A percentile compares a stretch with the other conserved stretches of the same genome.
phyloP scores from a whole-genome alignment of 64 coral and sea anemone species.

The Stichodactyla helianthus region DNA sequence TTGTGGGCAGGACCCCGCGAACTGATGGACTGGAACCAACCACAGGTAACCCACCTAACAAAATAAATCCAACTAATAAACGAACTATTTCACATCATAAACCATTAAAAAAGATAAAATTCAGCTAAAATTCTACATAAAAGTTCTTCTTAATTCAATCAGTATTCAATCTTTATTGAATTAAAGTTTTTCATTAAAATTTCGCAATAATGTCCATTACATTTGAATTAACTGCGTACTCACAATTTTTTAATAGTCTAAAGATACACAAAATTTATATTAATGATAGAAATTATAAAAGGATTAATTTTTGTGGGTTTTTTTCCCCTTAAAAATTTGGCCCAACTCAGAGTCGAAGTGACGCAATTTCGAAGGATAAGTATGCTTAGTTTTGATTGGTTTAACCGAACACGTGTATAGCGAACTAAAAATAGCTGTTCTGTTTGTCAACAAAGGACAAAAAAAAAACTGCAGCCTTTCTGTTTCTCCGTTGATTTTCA shows the following conservation, averaged over 20 bases:
- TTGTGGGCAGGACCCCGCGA: slow-evolving; percentile 17
- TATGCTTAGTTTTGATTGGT: slow-evolving; percentile 4
- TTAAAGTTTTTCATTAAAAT: neutral
- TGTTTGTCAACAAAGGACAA: slow-evolving; percentile 31
- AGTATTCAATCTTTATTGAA: neutral
- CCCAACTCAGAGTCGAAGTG: neutral
- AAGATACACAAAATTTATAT: neutral
- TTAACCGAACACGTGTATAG: slow-evolving; percentile 1
- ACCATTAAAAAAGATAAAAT: neutral
- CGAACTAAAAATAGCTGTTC: slow-evolving; percentile 17
- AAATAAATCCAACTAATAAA: neutral
- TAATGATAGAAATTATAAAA: neutral
- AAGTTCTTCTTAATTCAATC: neutral
- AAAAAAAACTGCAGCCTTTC: neutral
- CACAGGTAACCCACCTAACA: slow-evolving; percentile 3
- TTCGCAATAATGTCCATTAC: neutral
- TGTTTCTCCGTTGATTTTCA: neutral
- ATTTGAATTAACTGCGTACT: neutral
- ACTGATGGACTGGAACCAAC: slow-evolving; percentile 13
- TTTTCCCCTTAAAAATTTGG: neutral
- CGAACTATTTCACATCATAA: neutral
- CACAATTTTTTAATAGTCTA: neutral
- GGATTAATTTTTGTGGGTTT: neutral
- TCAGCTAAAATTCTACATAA: neutral
- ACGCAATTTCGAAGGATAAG: slow-evolving; percentile 10